phyloP scores from a whole-genome alignment of 2,113 vertebrate species.

The Triplophysa dalaica region DNA sequence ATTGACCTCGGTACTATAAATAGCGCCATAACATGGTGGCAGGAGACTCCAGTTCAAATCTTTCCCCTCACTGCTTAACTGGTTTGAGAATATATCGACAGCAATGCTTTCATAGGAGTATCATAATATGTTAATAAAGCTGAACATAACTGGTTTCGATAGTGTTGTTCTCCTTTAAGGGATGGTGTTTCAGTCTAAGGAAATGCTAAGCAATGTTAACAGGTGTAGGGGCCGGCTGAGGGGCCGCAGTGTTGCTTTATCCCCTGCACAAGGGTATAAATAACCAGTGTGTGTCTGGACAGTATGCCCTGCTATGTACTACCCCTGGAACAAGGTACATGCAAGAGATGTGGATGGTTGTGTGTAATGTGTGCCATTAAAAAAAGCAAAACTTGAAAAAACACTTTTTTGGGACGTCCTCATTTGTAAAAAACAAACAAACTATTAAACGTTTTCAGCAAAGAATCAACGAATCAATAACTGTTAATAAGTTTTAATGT shows the following conservation, averaged over 20 bases:
- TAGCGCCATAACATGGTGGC: conserved; percentile 5
- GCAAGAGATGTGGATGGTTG: background rate
- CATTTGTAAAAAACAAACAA: too few species aligned
- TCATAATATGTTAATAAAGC: background rate
- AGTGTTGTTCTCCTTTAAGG: background rate
- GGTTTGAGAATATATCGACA: background rate
- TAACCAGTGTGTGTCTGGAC: conserved; percentile 40
- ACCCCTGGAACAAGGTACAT: conserved; percentile 3
- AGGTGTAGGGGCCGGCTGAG: conserved; percentile 43
- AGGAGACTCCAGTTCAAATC: background rate
- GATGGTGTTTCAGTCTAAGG: conserved; percentile 8
- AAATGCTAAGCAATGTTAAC: conserved; percentile 45
- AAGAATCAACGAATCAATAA: too few species aligned
- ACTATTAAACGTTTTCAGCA: too few species aligned
- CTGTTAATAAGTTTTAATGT: too few species aligned
- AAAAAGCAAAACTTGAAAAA: too few species aligned
- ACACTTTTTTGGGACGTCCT: too few species aligned
- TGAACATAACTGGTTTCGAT: conserved; percentile 7
- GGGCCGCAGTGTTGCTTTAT: conserved; percentile 5
- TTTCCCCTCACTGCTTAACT: background rate
- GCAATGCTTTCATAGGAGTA: background rate
- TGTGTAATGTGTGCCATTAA: background rate
- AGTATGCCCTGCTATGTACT: background rate
- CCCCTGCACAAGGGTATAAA: conserved; percentile 47
- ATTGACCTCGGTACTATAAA: background rate